Evolutionary conservation across 2,888 invertebrate species (phyloP).

Genomic region (Mimachlamys varia): DNA sequence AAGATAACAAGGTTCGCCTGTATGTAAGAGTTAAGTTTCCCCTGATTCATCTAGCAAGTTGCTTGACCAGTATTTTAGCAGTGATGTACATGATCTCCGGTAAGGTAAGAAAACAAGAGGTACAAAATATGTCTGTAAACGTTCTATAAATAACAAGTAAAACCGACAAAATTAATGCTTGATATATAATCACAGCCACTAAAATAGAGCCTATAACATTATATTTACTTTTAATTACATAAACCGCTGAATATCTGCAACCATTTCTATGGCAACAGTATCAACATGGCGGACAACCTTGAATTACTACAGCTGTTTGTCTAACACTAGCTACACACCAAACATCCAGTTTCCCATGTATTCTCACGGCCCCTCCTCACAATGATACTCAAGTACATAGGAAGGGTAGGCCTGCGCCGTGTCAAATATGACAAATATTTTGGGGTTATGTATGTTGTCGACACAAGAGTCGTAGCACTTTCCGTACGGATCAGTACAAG

Average conservation of each 20-base stretch:
- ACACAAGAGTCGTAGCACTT: constrained; percentile 78
- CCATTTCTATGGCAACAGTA: constrained; percentile 1
- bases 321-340: neutral
- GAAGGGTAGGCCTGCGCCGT: constrained; percentile 78
- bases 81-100: too few species aligned
- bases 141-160: neutral
- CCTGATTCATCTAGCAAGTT: neutral
- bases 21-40: too few species aligned
- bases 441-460: constrained; percentile 73
- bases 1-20: too few species aligned
- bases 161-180: neutral
- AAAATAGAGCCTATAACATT: neutral
- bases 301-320: neutral
- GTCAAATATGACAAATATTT: constrained; percentile 79
- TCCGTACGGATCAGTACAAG: constrained; percentile 71
- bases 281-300: constrained; percentile 5
- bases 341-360: neutral
- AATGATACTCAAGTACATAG: constrained; percentile 75
- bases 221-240: neutral
- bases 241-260: neutral
- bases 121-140: neutral
- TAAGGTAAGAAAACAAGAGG: neutral
- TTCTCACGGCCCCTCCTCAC: neutral
- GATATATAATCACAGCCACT: constrained; percentile 5
- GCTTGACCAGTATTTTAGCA: too few species aligned